Evolutionary conservation across 1,140 invertebrate species (phyloP), one percentile per base, ranked within the genome.

Genomic region (Drosophila azteca): DNA sequence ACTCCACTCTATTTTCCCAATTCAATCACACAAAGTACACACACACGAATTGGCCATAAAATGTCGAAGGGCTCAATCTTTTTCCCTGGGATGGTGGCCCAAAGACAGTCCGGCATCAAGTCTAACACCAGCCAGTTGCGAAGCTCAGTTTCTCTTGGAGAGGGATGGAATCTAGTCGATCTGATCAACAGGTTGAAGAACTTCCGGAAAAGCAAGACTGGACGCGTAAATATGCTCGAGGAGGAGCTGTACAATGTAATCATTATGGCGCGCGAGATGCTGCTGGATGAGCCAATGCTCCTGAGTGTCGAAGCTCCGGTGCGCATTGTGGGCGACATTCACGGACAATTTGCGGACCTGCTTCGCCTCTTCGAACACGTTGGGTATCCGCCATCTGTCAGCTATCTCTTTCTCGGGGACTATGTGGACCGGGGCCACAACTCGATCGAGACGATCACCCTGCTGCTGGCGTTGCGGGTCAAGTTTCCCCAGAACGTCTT

Each of bases 261-360:
- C 13, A 93, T 98, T 71, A 98, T 98, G 93, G 98, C 96, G 41
- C 93, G 98, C 83, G 98, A 99, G 94, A 98, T 99, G 90, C 99
- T 99, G 92, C 94, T 99, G 24, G 97, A 97, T 91, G 98, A 99
- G 91, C 98, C 98, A 3, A 99, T 99, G 92, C 93, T 99, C 77
- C 93, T 99, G 77, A 98, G 99, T 93, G 93, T 99, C 64, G 97
- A 99, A 93, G 98, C 98, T 50, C 98, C 98, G 49, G 93, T 99
- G 41, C 99, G 99, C 93, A 99, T 99, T 82, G 99, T 98, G 93
- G 97, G 97, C 93, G 98, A 99, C 92, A 99, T 99, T 87, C 98
- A 99, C 92, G 99, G 99, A 63, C 97, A 98, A 93, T 99, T 99
- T 92, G 98, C 97, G 91, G 99, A 99, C 93, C 93, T 99, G 35